These are phyloP conservation scores for Bombycilla garrulus DNA, from an alignment of 2,113 vertebrate species.

Conservation along the genomic window DNA sequence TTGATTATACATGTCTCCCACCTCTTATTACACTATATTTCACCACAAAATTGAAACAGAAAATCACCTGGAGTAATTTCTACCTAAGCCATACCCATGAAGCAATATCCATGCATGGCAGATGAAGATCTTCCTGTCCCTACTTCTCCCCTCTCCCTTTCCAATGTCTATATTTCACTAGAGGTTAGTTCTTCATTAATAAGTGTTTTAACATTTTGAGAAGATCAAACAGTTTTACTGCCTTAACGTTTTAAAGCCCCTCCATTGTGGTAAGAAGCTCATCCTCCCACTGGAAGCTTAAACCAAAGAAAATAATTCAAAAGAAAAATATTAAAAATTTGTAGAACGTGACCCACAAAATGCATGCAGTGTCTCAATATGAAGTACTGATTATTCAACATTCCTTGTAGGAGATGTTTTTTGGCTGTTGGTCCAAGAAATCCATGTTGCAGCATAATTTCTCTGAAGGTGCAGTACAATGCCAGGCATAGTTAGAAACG, in stretches of 20 bases:
- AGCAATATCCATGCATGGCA: background rate
- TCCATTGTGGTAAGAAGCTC: background rate
- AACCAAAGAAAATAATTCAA: background rate
- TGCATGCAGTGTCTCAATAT: background rate
- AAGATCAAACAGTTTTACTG: background rate
- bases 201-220: background rate
- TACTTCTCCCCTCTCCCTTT: background rate
- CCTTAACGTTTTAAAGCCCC: background rate
- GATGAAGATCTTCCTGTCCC: background rate
- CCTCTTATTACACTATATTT: background rate
- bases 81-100: background rate
- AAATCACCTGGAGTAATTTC: background rate
- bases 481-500: background rate
- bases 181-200: background rate
- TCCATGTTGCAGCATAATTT: background rate
- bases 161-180: background rate
- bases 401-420: background rate
- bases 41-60: background rate
- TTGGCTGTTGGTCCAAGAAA: background rate
- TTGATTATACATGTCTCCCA: background rate
- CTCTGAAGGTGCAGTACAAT: background rate
- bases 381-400: background rate
- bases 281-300: background rate
- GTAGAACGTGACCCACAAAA: background rate
- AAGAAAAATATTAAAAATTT: background rate